phyloP scores from a whole-genome alignment of 2,113 vertebrate species.

The Anser brachyrhynchus region DNA sequence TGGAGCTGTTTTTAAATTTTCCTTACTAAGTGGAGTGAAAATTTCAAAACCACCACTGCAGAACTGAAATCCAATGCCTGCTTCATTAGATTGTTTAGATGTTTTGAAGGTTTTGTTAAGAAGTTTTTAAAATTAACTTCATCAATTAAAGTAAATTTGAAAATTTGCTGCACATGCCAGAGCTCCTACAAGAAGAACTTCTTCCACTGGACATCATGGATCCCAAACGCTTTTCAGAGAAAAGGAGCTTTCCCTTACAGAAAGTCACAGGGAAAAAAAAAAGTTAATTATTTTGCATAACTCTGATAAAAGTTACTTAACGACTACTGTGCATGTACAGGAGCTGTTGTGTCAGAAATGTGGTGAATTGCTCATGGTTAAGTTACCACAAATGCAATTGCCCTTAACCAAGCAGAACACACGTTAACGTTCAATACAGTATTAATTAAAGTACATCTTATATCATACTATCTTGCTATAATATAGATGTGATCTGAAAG shows the following conservation, averaged over 20 bases:
- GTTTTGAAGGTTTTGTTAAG: not conserved
- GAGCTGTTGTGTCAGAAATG: not conserved
- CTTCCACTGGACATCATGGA: not conserved
- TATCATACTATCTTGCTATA: not conserved
- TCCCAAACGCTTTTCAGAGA: not conserved
- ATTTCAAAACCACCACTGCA: not conserved
- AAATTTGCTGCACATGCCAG: not conserved
- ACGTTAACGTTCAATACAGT: not conserved
- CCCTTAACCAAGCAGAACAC: not conserved
- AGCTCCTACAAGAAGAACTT: not conserved
- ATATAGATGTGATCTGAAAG: slow-evolving; percentile 54
- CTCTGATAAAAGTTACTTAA: not conserved
- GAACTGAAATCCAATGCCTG: not conserved
- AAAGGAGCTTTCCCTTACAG: not conserved
- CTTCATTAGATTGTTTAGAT: not conserved
- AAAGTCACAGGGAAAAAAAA: not conserved
- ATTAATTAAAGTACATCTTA: slow-evolving; percentile 39
- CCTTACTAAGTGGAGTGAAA: not conserved
- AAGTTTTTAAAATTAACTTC: not conserved
- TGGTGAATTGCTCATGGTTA: not conserved
- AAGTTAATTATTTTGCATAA: not conserved
- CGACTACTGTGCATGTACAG: not conserved
- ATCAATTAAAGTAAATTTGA: not conserved
- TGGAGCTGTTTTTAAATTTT: not conserved
- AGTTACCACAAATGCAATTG: not conserved